Evolutionary conservation across 2,888 invertebrate species (phyloP).

Genomic region (Lottia scabra): DNA sequence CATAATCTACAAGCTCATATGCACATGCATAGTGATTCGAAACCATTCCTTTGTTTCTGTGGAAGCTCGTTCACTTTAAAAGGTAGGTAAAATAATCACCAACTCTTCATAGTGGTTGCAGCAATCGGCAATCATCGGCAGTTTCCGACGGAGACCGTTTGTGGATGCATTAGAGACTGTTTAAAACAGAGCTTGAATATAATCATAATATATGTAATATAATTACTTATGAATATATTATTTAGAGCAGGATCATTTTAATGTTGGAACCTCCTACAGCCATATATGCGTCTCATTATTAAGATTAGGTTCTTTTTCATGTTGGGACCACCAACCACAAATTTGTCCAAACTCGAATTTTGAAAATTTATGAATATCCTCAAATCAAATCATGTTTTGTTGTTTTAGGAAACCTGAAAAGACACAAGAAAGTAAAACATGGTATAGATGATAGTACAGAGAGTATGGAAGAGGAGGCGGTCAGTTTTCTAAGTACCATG

Average conservation of each 20-base stretch:
- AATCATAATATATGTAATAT: no score
- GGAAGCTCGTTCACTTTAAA: conserved; percentile 69
- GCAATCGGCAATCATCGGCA: no score
- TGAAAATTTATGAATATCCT: background rate
- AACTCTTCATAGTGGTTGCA: no score
- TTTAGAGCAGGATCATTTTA: no score
- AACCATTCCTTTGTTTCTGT: conserved; percentile 68
- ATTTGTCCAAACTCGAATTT: background rate
- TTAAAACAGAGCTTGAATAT: no score
- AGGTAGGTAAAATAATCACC: conserved; percentile 46
- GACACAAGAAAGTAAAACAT: conserved; percentile 67
- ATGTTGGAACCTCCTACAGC: no score
- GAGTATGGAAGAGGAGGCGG: conserved; percentile 63
- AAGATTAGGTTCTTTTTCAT: no score
- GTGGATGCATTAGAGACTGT: no score
- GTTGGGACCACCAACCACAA: no score
- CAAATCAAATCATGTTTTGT: background rate
- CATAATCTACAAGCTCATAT: conserved; percentile 70
- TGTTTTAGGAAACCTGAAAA: conserved; percentile 62
- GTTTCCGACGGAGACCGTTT: no score
- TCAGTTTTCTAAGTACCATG: conserved; percentile 58
- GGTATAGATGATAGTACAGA: conserved; percentile 58
- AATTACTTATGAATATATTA: no score
- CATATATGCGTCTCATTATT: no score
- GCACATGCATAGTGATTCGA: conserved; percentile 68